Evolutionary conservation across 2,797 vertebrate species (phyloP).

Genomic region (Pangasius sanitwongsei): DNA sequence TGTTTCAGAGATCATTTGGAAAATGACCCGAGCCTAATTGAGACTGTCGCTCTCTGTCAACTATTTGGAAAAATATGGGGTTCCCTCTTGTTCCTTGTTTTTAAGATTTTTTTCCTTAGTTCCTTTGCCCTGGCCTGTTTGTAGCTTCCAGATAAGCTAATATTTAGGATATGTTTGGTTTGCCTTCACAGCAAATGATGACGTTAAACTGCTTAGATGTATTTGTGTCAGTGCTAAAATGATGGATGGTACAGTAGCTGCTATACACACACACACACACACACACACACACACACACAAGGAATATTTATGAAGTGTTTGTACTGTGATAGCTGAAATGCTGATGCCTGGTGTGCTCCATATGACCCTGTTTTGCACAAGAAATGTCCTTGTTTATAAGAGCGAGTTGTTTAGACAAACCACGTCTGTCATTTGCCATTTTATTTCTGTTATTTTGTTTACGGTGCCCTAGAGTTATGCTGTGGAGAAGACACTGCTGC

Average conservation of each 20-base stretch:
- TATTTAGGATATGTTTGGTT: conserved; percentile 13
- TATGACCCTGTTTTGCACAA: conserved; percentile 49
- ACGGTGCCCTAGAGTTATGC: conserved; percentile 35
- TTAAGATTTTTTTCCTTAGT: not conserved
- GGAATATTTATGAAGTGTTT: conserved; percentile 36
- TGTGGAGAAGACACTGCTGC: conserved; percentile 49
- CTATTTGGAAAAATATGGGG: conserved; percentile 42
- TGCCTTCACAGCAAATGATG: not conserved
- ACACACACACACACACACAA: not conserved
- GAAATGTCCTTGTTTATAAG: conserved; percentile 40
- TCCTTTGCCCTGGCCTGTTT: not conserved
- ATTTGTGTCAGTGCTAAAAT: conserved; percentile 28
- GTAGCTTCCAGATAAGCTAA: not conserved
- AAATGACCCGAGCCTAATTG: conserved; percentile 82
- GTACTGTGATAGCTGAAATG: conserved; percentile 28
- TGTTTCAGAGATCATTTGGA: conserved; percentile 83
- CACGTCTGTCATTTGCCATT: conserved; percentile 44
- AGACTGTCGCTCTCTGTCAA: conserved; percentile 82
- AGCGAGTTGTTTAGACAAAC: conserved; percentile 50
- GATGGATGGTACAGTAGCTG: conserved; percentile 22
- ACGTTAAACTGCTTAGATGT: not conserved
- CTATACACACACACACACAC: conserved; percentile 7
- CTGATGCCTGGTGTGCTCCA: not conserved
- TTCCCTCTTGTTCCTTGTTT: conserved; percentile 18
- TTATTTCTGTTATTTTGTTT: conserved; percentile 56